Evolutionary conservation across 2,797 vertebrate genomes (phyloP).

Genomic region (Myotis planiceps): DNA sequence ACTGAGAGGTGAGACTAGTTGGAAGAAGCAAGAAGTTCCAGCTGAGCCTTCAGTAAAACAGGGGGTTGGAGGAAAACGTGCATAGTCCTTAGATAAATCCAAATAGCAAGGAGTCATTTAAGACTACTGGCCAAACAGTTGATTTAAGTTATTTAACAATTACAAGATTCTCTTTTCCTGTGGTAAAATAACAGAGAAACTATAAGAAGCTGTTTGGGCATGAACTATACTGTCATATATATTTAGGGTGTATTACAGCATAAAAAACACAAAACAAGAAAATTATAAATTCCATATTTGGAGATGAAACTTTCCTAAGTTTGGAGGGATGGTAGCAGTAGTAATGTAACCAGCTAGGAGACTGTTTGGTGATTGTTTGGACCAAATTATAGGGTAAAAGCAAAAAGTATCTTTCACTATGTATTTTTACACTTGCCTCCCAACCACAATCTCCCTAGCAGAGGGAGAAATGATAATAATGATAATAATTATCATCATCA

Average conservation of each 20-base stretch:
- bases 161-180: constrained; percentile 41
- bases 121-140: neutral
- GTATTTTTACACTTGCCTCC: neutral
- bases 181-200: constrained; percentile 46
- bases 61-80: neutral
- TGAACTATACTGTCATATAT: neutral
- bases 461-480: neutral
- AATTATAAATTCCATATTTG: constrained; percentile 26
- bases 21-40: neutral
- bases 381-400: neutral
- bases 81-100: neutral
- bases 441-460: neutral
- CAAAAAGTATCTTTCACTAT: neutral
- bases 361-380: neutral
- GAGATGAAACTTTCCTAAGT: constrained; percentile 5
- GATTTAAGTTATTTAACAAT: constrained; percentile 45
- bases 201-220: constrained; percentile 26
- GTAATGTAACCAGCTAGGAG: neutral
- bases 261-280: constrained; percentile 47
- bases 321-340: neutral
- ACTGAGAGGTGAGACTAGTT: neutral
- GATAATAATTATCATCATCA: neutral
- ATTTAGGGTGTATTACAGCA: neutral
- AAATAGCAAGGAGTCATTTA: neutral
- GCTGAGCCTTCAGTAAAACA: neutral